Base-by-base conservation (phyloP, 2,797 vertebrate species). In the Morelia viridis region DNA sequence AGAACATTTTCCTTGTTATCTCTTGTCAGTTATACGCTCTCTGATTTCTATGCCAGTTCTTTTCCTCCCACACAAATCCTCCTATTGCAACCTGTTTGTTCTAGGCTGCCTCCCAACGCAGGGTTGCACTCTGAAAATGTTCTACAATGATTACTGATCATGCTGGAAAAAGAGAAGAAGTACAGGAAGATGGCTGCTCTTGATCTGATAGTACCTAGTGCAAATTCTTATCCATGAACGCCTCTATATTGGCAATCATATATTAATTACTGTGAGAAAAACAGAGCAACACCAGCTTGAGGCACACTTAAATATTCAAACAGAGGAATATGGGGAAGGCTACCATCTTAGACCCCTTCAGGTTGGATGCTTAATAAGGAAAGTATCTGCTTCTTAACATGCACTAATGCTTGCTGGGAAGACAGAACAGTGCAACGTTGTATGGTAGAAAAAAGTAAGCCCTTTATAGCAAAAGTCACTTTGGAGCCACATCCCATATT, bases 71-170 rank as follows among this genome's bases (percentile, higher is more conserved):
- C 88, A 76, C 71, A 88, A 60, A 56, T 53, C 90, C 57, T 89
- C 46, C 93, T 46, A 61, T 31, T 35, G 35, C 65, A 91, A 92
- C 83, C 84, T 90, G 84, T 53, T 88, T 91, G 86, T 61, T 85
- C 68, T 88, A 90, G 89, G 87, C 90, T 84, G 84, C 17, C 17
- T 80, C 91, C 91, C 93, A 94, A 83, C 31, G 28, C 12, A 62
- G 35, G 41, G 58, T 26, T 83, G 50, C n/a, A 64, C 85, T 68
- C 19, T 8, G 11, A 90, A 87, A 71, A 31, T n/a, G 65, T 24
- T 58, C 41, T 26, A 12, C 71, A 50, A 89, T 61, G 22, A 56
- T 65, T 80, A 58, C 24, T 2, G 57, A 41, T 62, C 28, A 84
- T 19, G 26, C 5, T 19, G 26, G n/a, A 35, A 85, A 60, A 35